Evolutionary conservation across 2,888 invertebrate genomes (phyloP), one percentile per base, ranked within the genome.

Genomic region (Eupsilia transversa): DNA sequence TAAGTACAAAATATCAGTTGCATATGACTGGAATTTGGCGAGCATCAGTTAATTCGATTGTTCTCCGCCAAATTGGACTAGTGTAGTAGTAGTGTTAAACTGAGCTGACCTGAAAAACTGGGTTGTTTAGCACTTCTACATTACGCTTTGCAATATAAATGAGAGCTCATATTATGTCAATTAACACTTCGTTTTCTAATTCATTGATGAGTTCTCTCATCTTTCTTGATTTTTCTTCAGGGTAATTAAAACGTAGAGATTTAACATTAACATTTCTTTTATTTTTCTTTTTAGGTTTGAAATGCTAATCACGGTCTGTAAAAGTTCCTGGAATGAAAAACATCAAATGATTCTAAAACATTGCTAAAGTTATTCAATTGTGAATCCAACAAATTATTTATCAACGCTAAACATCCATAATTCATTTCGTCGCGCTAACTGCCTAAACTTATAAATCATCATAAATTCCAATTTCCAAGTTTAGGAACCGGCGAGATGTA

Each of bases 401-500:
- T 78, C 77, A 83, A 77, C 77, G 68, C 65, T 66, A 75, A 87
- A 81, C 67, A 72, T 77, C 49, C 77, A 82, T 82, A 74, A 86
- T 78, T 86, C 79, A 87, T 84, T 78, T 77, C 77, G 82, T 84
- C 85, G 71, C 72, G 76, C 75, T 69, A 85, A 85, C 75, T 73
- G 75, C 66, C 71, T 79, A 54, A 82, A 82, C 84, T 80, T 86
- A 87, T 89, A 87, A 90, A 90, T 89, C 86, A 89, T 86, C 86
- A 86, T 85, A 83, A 85, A 85, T 84, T 88, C 77, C 83, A 87
- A 88, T 85, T 87, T 85, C 85, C 78, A 82, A 88, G 83, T 86
- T 87, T 83, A 82, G 83, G 79, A 69, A 84, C 85, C 86, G 49
- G 27, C 56, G 86, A 90, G 89, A 90, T 88, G 86, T 93, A 92